These are phyloP conservation scores for Zaprionus taronus DNA, from an alignment of 1,140 invertebrate genomes.

Conservation along the genomic window DNA sequence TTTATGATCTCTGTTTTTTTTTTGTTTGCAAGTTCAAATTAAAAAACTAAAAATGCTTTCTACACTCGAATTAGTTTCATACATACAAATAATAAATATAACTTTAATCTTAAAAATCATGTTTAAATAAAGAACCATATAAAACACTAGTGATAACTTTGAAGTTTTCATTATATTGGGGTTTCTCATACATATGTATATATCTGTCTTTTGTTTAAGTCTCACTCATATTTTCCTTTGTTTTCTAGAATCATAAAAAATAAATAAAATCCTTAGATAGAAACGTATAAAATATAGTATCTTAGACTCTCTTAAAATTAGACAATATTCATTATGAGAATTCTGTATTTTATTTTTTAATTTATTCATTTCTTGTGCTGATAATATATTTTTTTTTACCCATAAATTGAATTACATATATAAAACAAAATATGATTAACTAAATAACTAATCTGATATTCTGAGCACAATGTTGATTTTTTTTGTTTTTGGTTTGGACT, in stretches of 20 bases:
- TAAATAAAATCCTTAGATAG: slow-evolving; percentile 27
- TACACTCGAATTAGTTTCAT: no score
- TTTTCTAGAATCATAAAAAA: slow-evolving; percentile 31
- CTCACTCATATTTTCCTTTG: slow-evolving; percentile 67
- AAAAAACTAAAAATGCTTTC: neutral
- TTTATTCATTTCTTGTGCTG: neutral
- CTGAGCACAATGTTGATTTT: slow-evolving; percentile 49
- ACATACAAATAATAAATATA: no score
- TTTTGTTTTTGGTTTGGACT: slow-evolving; percentile 52
- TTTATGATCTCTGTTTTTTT: neutral
- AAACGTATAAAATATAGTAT: slow-evolving; percentile 15
- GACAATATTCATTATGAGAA: neutral
- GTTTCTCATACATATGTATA: slow-evolving; percentile 30
- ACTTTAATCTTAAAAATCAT: no score
- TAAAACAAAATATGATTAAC: slow-evolving; percentile 6
- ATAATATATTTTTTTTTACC: neutral
- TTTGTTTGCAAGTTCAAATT: neutral
- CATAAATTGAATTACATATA: neutral
- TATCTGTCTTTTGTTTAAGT: slow-evolving; percentile 51
- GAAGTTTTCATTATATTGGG: slow-evolving; percentile 41
- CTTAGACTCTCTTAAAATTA: slow-evolving; percentile 23
- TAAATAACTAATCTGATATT: slow-evolving; percentile 36
- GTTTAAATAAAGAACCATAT: neutral
- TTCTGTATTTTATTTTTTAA: slow-evolving; percentile 13
- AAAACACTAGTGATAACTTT: slow-evolving; percentile 3